phyloP scores from a whole-genome alignment of 1,140 invertebrate genomes.

The Meloidogyne exigua region DNA sequence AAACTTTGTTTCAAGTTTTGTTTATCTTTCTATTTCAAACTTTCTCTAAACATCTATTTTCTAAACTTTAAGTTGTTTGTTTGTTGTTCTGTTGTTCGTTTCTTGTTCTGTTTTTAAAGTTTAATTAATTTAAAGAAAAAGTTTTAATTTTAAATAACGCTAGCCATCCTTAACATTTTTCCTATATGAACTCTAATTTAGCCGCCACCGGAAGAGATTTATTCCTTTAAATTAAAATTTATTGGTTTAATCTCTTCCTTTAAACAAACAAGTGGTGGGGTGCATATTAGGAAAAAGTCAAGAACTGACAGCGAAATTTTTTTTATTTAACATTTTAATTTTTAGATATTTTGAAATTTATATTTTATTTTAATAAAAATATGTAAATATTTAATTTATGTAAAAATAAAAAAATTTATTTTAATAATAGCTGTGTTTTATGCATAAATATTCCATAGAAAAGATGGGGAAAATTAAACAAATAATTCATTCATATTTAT shows the following conservation, averaged over 20 bases:
- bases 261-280: not conserved
- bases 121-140: not conserved
- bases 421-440: no score
- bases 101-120: no score
- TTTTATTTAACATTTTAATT: not conserved
- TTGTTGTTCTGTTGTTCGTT: no score
- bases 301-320: slow-evolving; percentile 27
- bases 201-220: not conserved
- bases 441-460: no score
- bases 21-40: no score
- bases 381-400: not conserved
- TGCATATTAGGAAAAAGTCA: slow-evolving; percentile 38
- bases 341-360: not conserved
- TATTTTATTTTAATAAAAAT: not conserved
- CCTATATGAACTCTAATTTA: slow-evolving; percentile 28
- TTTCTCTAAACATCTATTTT: no score
- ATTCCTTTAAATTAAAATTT: not conserved
- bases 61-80: no score
- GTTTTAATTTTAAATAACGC: slow-evolving; percentile 3
- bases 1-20: no score
- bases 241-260: not conserved
- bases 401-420: no score
- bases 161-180: slow-evolving; percentile 39
- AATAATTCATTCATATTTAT: slow-evolving; percentile 5
- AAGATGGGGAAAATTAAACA: not conserved